phyloP scores from a whole-genome alignment of 2,888 invertebrate genomes.

The Hypselothyrea guttata region DNA sequence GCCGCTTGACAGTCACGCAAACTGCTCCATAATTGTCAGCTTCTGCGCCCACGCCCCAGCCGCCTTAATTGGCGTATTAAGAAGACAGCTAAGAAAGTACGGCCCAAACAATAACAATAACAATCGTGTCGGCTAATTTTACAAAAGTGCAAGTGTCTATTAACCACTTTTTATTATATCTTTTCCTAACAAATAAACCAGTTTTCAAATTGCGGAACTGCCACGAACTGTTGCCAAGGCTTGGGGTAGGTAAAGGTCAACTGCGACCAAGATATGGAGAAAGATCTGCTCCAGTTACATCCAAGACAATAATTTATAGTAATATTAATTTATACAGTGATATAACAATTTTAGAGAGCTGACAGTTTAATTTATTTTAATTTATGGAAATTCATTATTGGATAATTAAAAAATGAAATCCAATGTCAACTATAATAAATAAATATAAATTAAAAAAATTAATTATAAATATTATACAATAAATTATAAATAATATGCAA shows the following conservation, averaged over 20 bases:
- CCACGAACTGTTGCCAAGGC: slow-evolving; percentile 17
- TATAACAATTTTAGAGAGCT: no score
- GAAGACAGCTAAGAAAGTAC: slow-evolving; percentile 31
- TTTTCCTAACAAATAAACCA: slow-evolving; percentile 36
- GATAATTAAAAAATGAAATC: no score
- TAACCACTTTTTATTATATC: not conserved
- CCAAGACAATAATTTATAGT: no score
- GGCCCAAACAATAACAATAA: slow-evolving; percentile 9
- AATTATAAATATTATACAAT: no score
- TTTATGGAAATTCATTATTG: no score
- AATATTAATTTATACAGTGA: no score
- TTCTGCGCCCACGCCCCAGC: slow-evolving; percentile 41
- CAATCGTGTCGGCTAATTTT: slow-evolving; percentile 56
- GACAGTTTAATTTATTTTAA: no score
- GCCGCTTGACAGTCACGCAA: slow-evolving; percentile 51
- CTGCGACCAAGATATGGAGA: no score
- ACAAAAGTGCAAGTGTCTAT: slow-evolving; percentile 70
- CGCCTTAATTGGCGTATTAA: slow-evolving; percentile 62
- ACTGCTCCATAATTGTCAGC: slow-evolving; percentile 45
- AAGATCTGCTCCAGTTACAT: no score
- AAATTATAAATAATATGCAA: no score
- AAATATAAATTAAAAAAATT: no score
- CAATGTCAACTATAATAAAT: no score
- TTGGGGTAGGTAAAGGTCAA: slow-evolving; percentile 59
- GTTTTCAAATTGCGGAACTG: slow-evolving; percentile 49